Base-by-base conservation (phyloP, 2,797 vertebrate species). In the Betta splendens region DNA sequence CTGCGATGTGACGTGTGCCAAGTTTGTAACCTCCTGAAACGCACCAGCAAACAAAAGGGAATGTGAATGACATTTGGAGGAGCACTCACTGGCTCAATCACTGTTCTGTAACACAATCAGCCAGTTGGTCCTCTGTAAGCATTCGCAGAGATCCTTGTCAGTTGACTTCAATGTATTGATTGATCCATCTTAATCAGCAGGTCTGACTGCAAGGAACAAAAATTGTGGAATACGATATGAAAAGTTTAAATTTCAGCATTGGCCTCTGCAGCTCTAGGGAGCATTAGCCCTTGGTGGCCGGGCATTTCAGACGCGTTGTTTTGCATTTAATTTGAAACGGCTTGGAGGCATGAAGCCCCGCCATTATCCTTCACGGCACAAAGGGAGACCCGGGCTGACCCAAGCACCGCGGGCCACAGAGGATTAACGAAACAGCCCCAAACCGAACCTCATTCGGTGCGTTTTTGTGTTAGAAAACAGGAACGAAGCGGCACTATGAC, bases 301-400 rank as follows among this genome's bases (percentile, higher is more conserved):
- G 39, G 72, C 75, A 72, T 58, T 72, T 74, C 33, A 60, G 20
- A 57, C 45, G 62, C 69, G 51, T 60, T 54, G 38, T 62, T 53
- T 29, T 58, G 50, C 45, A 52, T 79, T 67, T 71, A 64, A 55
- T 77, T 70, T 67, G 40, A 54, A 76, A 59, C 20, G 67, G 70
- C 64, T 77, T n/a, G n/a, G 80, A 83, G 43, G 72, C 59, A 43
- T 61, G 68, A 64, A 58, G 56, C 53, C 63, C 46, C 37, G 55
- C 46, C 54, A 71, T 83, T 77, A 77, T 83, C 55, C 47, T 57
- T n/a, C n/a, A n/a, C 72, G 42, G 62, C 57, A 69, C 52, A 61
- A 71, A 77, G 62, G 35, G 35, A 23, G 38, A 61, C 40, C 26
- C 79, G 50, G 39, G 73, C 69, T 69, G 69, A 72, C 77, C 67